Base-by-base conservation (phyloP, 92 coral and sea anemone species). In the Phenganax stokvisi region DNA sequence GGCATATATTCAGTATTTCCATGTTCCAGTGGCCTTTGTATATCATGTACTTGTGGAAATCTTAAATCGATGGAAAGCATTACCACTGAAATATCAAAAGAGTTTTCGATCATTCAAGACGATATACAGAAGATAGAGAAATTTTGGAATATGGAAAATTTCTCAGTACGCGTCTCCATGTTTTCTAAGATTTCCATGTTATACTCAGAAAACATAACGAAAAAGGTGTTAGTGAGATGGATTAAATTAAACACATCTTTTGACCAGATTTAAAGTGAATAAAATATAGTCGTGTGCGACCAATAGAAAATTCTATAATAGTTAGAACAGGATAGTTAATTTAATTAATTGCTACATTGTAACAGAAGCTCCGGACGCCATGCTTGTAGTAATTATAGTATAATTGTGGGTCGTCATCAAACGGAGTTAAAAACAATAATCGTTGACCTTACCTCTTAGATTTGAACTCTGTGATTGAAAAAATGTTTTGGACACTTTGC, bases 391-490 rank as follows among this genome's bases (percentile, higher is more conserved):
- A 64, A 20, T 20, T 64, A 64, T 68, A 53, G 53, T 68, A 68
- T 0, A 6, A 30, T 20, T 1, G 51, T 12, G 9, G 30, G 0
- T 30, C 54, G 54, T 68, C 73, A 30, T 37, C 20, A 30, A 37
- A 29, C 54, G 10, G 16, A 37, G 47, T 6, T 28, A 17, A 64
- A 17, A 10, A 64, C 12, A 20, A 64, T 28, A 64, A 20, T 17
- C 12, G 12, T 68, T 68, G 53, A 68, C 73, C 73, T 68, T 68
- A 68, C 73, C 73, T 68, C 15, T 68, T 68, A 68, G 29, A 68
- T 30, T 28, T 68, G 73, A 68, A 68, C 73, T 68, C 20, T 20
- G 73, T 68, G 54, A 13, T 16, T 68, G 54, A 28, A 37, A 64
- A 20, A 20, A 10, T 28, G 5, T 68, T 10, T 16, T 68, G 6